Evolutionary conservation across 2,797 vertebrate species (phyloP).

Genomic region (Buphagus erythrorhynchus): DNA sequence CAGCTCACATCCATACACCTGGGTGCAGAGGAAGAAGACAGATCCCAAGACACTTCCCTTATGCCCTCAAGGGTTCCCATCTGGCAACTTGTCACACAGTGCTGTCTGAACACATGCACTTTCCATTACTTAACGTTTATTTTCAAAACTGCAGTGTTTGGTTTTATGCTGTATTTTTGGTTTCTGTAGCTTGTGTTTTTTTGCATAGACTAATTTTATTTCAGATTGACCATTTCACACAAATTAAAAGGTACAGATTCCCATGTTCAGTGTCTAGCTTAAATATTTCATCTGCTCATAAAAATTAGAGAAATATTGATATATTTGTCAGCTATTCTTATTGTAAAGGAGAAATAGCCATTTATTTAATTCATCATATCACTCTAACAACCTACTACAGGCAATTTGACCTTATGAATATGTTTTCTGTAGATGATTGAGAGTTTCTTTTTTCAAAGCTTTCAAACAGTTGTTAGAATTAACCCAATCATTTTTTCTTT

Average conservation of each 20-base stretch:
- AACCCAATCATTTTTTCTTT: slow-evolving; percentile 12
- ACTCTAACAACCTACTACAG: background rate
- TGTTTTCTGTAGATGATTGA: background rate
- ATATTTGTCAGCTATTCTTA: background rate
- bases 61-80: background rate
- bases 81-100: background rate
- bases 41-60: background rate
- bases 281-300: slow-evolving; percentile 16
- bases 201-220: background rate
- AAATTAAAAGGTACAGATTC: background rate
- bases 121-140: background rate
- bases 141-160: background rate
- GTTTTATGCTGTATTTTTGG: background rate
- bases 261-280: background rate
- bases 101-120: background rate
- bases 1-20: background rate
- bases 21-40: background rate
- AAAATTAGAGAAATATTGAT: background rate
- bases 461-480: background rate
- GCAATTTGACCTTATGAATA: slow-evolving; percentile 3
- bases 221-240: background rate
- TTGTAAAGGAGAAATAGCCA: slow-evolving; percentile 9
- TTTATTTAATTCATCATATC: slow-evolving; percentile 24
- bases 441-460: background rate
- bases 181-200: background rate